Percentiles rank a stretch among this genome's conserved stretches.
Evolutionary conservation across 2,888 invertebrate species (phyloP).

Genomic region (Auanema freiburgensis): DNA sequence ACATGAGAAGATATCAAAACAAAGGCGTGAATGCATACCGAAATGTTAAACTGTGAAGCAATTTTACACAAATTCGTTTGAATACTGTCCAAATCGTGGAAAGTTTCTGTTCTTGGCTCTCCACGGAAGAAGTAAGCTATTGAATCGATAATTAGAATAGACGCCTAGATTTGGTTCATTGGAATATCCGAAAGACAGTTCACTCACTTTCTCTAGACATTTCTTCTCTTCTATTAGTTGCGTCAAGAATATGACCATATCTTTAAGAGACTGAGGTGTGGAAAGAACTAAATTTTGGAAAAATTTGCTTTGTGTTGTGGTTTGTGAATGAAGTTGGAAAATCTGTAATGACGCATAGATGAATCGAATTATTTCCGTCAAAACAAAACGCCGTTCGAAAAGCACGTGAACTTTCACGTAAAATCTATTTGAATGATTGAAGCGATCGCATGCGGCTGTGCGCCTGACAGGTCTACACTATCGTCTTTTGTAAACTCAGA

Average conservation of each 20-base stretch:
- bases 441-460: background rate
- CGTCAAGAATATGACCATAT: no score
- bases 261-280: no score
- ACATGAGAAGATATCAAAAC: background rate
- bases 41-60: slow-evolving; percentile 3
- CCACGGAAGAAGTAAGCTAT: slow-evolving; percentile 14
- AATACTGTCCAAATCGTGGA: slow-evolving; percentile 6
- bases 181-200: background rate
- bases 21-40: slow-evolving; percentile 10
- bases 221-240: background rate
- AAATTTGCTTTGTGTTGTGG: no score
- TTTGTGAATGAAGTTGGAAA: no score
- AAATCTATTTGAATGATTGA: no score
- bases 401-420: no score
- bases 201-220: background rate
- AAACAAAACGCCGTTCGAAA: no score
- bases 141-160: slow-evolving; percentile 16
- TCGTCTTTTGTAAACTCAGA: background rate
- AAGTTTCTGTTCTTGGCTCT: background rate
- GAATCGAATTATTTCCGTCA: no score
- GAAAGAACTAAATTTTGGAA: no score
- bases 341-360: no score
- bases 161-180: background rate
- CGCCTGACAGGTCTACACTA: background rate
- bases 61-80: slow-evolving; percentile 8